phyloP scores from a whole-genome alignment of 1,140 invertebrate genomes.

The Tenebrio molitor region DNA sequence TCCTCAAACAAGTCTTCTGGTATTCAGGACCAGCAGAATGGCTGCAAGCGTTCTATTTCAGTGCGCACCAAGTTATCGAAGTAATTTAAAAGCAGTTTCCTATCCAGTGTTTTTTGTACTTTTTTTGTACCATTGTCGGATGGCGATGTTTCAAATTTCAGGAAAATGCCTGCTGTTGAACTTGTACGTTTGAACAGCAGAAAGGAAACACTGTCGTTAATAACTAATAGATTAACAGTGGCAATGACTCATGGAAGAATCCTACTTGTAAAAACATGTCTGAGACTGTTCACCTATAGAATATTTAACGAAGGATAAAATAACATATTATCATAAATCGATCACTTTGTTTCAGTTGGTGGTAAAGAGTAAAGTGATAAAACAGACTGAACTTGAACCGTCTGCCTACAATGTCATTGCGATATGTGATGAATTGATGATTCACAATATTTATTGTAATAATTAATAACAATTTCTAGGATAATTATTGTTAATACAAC shows the following conservation, averaged over 20 bases:
- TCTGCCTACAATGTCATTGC: too few relatives aligned
- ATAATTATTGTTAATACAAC: too few relatives aligned
- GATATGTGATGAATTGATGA: too few relatives aligned
- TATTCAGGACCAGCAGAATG: constrained; percentile 51
- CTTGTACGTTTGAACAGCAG: not conserved
- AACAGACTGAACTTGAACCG: too few relatives aligned
- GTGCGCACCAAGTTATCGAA: constrained; percentile 51
- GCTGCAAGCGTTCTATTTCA: constrained; percentile 54
- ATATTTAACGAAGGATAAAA: too few relatives aligned
- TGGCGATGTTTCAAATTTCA: constrained; percentile 6
- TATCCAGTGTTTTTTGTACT: constrained; percentile 17
- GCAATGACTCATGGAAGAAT: constrained; percentile 1
- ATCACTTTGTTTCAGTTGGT: too few relatives aligned
- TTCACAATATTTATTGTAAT: too few relatives aligned
- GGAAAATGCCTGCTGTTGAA: not conserved
- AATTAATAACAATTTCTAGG: too few relatives aligned
- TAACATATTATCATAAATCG: too few relatives aligned
- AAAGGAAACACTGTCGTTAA: constrained; percentile 16
- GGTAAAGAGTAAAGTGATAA: too few relatives aligned
- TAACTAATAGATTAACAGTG: constrained; percentile 17
- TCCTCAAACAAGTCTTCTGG: constrained; percentile 43
- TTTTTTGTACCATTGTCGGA: not conserved
- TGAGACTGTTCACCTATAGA: too few relatives aligned
- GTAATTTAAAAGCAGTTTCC: constrained; percentile 53
- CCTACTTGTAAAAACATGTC: too few relatives aligned